Conservation (phyloP, 2,113 vertebrate genomes). For the Acrocephalus arundinaceus region DNA sequence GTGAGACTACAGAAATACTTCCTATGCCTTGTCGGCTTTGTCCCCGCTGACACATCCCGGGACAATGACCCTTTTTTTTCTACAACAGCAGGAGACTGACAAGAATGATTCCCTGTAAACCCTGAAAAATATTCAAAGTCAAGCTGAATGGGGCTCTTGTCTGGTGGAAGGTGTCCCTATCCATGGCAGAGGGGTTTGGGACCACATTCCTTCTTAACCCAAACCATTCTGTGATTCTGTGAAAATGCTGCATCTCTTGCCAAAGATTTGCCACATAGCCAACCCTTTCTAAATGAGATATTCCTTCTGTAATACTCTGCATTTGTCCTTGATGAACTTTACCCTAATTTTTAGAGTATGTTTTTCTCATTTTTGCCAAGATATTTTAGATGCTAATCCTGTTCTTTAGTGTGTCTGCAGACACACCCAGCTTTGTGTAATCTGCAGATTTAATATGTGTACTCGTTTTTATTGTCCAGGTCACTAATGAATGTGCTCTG, state of each 20-base stretch:
- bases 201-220: not conserved
- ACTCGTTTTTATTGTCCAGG: not conserved
- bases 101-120: not conserved
- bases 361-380: not conserved
- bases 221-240: not conserved
- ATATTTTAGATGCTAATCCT: constrained; percentile 20
- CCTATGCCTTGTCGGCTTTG: not conserved
- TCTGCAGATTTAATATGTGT: constrained; percentile 23
- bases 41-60: not conserved
- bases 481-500: constrained; percentile 52
- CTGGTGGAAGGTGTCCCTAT: not conserved
- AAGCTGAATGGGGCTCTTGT: not conserved
- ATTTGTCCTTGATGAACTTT: not conserved
- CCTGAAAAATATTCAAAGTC: not conserved
- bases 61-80: not conserved
- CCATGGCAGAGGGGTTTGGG: not conserved
- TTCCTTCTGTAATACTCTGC: not conserved
- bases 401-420: not conserved
- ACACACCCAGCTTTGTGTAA: not conserved
- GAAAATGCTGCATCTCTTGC: not conserved
- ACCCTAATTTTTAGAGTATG: not conserved
- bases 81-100: not conserved
- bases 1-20: not conserved
- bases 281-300: not conserved
- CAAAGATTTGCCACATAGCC: not conserved